Evolutionary conservation across 1,140 invertebrate genomes (phyloP), one percentile per base, ranked within the genome.

Genomic region (Linepithema humile): DNA sequence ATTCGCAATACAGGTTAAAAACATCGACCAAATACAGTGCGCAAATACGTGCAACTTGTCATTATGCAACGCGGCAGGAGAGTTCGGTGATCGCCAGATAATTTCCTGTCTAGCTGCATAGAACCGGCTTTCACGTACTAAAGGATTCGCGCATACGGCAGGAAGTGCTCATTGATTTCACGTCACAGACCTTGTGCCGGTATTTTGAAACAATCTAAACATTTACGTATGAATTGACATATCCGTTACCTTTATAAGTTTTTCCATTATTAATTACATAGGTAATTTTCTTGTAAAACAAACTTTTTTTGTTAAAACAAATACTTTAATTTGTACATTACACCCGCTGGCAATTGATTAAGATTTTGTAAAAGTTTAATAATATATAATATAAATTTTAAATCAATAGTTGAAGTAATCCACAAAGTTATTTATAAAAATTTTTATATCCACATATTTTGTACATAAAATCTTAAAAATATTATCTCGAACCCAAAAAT

Each of bases 91-190:
- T 89, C 60, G 83, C 57, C 53, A 59, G 53, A 43, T 90, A 90
- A 91, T 90, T 90, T 89, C 69, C 87, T 85, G 87, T 84, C 73
- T 35, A 83, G 84, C 64, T 73, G 74, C 67, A 64, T 15, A 43
- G 60, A 77, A 77, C 26, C 48, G 48, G 55, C 84, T 83, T 72
- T 77, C 84, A 17, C 84, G 38, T 38, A 6, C 15, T 29, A 32
- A 38, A 57, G 40, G 50, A 43, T 75, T 70, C 38, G 23, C 78
- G 57, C n/a, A 29, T 35, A 40, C 38, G 38, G 29, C 57, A 65
- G 55, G 70, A 43, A 70, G 48, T 38, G 26, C 20, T 59, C 38
- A 35, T 9, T n/a, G 4, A 45, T 12, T 55, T 55, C 64, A 80
- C 62, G 23, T 78, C 60, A 10, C 20, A 40, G 75, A 80, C 64